These are phyloP conservation scores for Deroptyus accipitrinus DNA, from an alignment of 2,113 vertebrate genomes.

Conservation along the genomic window DNA sequence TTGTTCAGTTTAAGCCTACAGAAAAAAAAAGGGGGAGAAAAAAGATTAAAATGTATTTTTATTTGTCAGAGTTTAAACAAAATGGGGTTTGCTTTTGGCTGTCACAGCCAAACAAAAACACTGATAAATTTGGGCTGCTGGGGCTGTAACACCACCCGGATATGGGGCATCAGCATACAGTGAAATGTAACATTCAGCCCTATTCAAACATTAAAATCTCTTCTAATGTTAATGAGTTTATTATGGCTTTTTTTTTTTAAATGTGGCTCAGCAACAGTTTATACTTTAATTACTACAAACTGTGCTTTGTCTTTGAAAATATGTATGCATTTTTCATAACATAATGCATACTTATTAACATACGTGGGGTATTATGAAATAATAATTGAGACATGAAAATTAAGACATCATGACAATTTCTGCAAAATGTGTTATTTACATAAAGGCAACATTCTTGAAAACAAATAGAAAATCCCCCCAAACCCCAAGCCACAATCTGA, in stretches of 20 bases:
- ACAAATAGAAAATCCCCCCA: background rate
- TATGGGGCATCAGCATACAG: background rate
- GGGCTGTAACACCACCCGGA: background rate
- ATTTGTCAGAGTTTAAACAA: background rate
- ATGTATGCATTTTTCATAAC: background rate
- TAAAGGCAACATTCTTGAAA: background rate
- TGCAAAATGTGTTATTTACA: background rate
- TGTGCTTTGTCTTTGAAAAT: background rate
- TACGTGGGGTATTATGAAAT: background rate
- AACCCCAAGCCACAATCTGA: background rate
- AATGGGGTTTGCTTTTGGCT: background rate
- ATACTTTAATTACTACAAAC: background rate
- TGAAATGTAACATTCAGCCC: background rate
- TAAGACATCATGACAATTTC: background rate
- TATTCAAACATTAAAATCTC: background rate
- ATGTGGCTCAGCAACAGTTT: background rate
- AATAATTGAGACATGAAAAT: background rate
- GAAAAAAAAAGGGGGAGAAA: background rate
- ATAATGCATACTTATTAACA: background rate
- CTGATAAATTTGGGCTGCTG: background rate
- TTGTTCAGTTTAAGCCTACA: conserved; percentile 13
- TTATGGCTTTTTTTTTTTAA: background rate
- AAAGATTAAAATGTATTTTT: background rate
- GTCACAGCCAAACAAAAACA: background rate
- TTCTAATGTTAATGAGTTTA: background rate